Conservation (phyloP, 2,888 invertebrate genomes). For the Taphrorychus bicolor region DNA sequence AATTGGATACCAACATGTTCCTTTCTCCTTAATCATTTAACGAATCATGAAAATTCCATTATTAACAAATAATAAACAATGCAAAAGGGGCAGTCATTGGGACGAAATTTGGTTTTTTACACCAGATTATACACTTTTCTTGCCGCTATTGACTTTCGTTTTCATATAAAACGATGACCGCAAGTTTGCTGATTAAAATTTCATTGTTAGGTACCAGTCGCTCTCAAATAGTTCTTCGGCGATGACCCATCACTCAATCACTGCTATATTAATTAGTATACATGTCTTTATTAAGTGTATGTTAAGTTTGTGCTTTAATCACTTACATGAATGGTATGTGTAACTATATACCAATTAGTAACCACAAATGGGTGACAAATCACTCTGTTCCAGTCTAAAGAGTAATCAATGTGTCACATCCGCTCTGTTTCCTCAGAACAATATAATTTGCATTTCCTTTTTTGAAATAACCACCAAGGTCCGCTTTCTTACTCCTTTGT, state of each 20-base stretch:
- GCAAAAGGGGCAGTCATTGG: not conserved
- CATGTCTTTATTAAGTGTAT: no score
- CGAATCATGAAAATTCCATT: not conserved
- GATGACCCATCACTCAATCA: no score
- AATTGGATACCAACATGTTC: not conserved
- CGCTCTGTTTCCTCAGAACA: not conserved
- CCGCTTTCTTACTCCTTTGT: not conserved
- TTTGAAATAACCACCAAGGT: not conserved
- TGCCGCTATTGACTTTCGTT: not conserved
- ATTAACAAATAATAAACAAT: not conserved
- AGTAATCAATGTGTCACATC: not conserved
- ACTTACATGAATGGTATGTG: no score
- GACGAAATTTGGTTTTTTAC: not conserved
- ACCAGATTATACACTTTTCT: not conserved
- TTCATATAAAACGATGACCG: not conserved
- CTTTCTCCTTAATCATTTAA: not conserved
- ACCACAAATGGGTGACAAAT: not conserved
- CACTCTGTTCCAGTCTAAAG: not conserved
- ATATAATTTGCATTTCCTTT: not conserved
- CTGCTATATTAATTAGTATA: no score
- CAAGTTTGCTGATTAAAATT: not conserved
- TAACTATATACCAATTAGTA: not conserved
- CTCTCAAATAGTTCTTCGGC: not conserved
- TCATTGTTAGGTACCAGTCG: not conserved
- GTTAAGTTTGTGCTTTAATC: no score